Base-by-base conservation (phyloP, 2,888 invertebrate genomes). In the Athalia cordata region DNA sequence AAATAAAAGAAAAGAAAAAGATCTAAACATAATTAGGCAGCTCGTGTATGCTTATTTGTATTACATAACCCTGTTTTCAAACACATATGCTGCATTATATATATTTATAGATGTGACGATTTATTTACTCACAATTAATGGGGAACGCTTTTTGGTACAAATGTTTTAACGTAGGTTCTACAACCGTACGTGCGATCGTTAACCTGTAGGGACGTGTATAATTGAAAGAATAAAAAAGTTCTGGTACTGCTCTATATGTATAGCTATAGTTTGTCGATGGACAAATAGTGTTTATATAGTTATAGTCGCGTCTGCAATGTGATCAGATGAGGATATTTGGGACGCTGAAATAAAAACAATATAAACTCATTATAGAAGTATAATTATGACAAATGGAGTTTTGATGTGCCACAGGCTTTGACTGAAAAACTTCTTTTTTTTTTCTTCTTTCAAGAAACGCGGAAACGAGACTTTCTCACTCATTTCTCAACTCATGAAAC, bases 91-190 rank as follows among this genome's bases (percentile, higher is more conserved):
- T 29, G 68, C 55, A 55, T 52, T 68, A 52, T n/a, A n/a, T 68
- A 11, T 62, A 62, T 62, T 62, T n/a, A 72, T 72, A 72, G 72
- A 72, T 13, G 57, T 15, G 59, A 72, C 72, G 72, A 72, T 72
- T 72, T 72, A 72, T 59, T 8, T 72, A 72, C 59, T 72, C 52
- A 72, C 45, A 59, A 72, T 72, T 72, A 72, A 72, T 72, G 72
- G 72, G 70, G 59, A 29, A 29, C 29, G 47, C 43, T 59, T 55
- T 72, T 59, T 59, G 72, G 70, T 55, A 52, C 47, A 50, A 50
- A 13, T 43, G 43, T 65, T 67, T 50, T 67, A 67, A 67, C 50
- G 11, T 50, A 49, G 8, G 49, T 15, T 8, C 4, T 67, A 67
- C 67, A 67, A 67, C 9, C 15, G 50, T 67, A 43, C 8, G 15